phyloP scores from a whole-genome alignment of 2,113 vertebrate genomes.

The Charina bottae region DNA sequence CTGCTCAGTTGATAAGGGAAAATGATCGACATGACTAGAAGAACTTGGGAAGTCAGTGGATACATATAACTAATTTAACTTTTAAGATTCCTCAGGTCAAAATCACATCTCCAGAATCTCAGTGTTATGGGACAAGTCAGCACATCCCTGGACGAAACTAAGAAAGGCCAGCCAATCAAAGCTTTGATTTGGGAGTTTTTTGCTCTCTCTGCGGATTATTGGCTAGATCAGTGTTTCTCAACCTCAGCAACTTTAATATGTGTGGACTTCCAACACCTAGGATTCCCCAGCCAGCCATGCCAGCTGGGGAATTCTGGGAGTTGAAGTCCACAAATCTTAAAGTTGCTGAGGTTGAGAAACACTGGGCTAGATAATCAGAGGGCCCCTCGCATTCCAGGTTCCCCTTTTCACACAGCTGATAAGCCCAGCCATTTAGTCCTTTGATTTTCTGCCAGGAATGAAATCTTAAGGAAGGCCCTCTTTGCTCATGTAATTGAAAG shows the following conservation, averaged over 20 bases:
- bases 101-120: not conserved
- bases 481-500: not conserved
- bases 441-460: not conserved
- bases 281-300: too few relatives aligned
- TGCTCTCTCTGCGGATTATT: not conserved
- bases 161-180: not conserved
- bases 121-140: not conserved
- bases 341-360: too few relatives aligned
- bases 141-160: not conserved
- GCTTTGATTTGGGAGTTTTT: not conserved
- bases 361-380: not conserved
- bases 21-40: not conserved
- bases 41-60: not conserved
- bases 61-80: not conserved
- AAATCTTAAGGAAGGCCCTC: not conserved
- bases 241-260: too few relatives aligned
- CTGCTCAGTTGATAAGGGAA: not conserved
- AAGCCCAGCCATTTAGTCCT: not conserved
- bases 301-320: too few relatives aligned
- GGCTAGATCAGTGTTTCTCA: too few relatives aligned
- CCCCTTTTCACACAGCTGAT: not conserved
- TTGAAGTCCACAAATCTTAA: too few relatives aligned
- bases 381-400: not conserved
- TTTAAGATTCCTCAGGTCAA: not conserved
- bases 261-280: too few relatives aligned